Evolutionary conservation across 2,113 vertebrate species (phyloP).

Genomic region (Ifrita kowaldi): DNA sequence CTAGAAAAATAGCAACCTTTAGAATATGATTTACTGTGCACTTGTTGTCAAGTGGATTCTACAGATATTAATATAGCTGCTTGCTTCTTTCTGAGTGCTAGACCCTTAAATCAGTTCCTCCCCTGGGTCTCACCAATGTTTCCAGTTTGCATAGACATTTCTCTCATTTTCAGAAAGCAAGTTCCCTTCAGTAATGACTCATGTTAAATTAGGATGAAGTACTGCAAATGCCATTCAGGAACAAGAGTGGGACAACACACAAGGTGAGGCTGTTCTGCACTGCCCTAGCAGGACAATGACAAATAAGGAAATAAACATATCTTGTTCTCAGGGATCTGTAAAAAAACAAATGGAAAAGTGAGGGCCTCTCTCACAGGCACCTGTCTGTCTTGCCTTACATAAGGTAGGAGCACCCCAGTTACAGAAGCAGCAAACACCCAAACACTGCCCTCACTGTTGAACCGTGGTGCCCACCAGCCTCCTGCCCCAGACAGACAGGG

Average conservation of each 20-base stretch:
- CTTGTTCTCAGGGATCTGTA: background rate
- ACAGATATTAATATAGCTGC: background rate
- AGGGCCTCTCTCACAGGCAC: background rate
- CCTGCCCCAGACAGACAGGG: background rate
- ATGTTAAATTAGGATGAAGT: background rate
- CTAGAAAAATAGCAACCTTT: background rate
- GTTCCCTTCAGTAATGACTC: background rate
- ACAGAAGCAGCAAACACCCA: background rate
- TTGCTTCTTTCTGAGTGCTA: background rate
- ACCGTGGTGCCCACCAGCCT: background rate
- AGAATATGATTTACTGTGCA: background rate
- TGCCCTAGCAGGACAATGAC: background rate
- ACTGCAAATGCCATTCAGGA: background rate
- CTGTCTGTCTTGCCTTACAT: background rate
- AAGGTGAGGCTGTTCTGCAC: background rate
- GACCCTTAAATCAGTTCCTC: background rate
- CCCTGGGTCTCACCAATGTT: background rate
- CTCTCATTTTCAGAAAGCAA: background rate
- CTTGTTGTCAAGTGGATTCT: background rate
- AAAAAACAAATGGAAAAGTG: background rate
- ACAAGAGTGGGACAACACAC: background rate
- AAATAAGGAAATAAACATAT: background rate
- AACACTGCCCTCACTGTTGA: background rate
- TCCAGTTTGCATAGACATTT: background rate
- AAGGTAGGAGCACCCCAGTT: background rate